These are phyloP conservation scores for Alaudala cheleensis DNA, from an alignment of 2,113 vertebrate species.

Conservation along the genomic window DNA sequence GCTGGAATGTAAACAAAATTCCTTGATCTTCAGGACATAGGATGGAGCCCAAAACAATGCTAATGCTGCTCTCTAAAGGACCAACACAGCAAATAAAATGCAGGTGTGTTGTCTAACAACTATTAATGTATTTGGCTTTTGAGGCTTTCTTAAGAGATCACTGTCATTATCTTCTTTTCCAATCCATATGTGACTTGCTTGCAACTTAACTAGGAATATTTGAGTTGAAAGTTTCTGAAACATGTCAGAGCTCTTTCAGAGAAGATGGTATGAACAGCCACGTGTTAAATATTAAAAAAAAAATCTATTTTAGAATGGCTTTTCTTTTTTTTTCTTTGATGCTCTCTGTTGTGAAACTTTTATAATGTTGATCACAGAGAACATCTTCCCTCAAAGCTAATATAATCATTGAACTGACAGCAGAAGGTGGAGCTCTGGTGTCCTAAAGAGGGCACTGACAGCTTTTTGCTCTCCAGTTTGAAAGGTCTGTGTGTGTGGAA, in stretches of 20 bases:
- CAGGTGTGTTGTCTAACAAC: neutral
- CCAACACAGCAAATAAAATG: neutral
- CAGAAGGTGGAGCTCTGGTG: neutral
- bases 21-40: neutral
- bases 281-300: neutral
- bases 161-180: neutral
- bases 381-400: neutral
- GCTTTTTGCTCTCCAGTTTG: neutral
- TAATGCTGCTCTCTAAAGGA: neutral
- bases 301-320: neutral
- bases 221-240: neutral
- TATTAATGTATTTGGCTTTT: neutral
- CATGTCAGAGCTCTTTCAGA: neutral
- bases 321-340: slow-evolving; percentile 15
- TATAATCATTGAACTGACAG: neutral
- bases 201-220: neutral
- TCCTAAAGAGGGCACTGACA: neutral
- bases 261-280: neutral
- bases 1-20: neutral
- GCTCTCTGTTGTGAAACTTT: slow-evolving; percentile 14
- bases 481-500: neutral
- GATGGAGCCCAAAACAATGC: neutral
- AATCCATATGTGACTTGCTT: neutral
- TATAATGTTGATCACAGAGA: neutral
- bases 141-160: neutral